Base-by-base conservation (phyloP, 1,140 invertebrate genomes). In the Lethocerus indicus region DNA sequence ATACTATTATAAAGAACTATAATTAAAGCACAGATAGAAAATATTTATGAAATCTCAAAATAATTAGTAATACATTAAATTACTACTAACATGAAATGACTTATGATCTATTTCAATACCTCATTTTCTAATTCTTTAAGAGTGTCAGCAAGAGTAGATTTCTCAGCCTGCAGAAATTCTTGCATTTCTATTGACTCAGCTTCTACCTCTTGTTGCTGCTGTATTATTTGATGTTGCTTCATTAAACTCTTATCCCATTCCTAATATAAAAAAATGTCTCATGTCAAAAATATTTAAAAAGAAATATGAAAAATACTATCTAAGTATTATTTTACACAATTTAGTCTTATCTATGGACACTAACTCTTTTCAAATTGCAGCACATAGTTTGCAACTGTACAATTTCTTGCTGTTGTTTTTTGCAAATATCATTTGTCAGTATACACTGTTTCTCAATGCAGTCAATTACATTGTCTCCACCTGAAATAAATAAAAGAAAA, bases 81-180 rank as follows among this genome's bases (percentile, higher is more conserved):
- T 24, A 9, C 29, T 9, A 32, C 29, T 32, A 9, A 32, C 29
- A 32, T 32, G 7, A 9, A 32, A 32, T 32, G 7, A 7, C 7
- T n/a, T 3, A 9, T 37, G 9, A 3, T n/a, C n/a, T n/a, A n/a
- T n/a, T n/a, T n/a, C n/a, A n/a, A n/a, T 53, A 80, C 71, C 60
- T 87, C 81, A 0, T 59, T 57, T 65, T 89, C 84, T 6, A 77
- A 65, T 50, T 88, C 84, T 24, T 77, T 74, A 20, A 89, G 64
- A 1, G 81, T 76, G 57, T 87, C 83, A 14, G 69, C 69, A 49
- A 84, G 62, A 1, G 79, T 72, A 1, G 71, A 67, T 63, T 84
- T 85, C 60, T 86, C 83, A 40, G 78, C 75, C 61, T 82, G 79
- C 49, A 88, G 67, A 53, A 86, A 86, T 51, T 85, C 81, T 59